Percentiles rank a stretch among this genome's conserved stretches.
These are phyloP conservation scores for Drosophila lini DNA, from an alignment of 1,140 invertebrate genomes.

Conservation along the genomic window DNA sequence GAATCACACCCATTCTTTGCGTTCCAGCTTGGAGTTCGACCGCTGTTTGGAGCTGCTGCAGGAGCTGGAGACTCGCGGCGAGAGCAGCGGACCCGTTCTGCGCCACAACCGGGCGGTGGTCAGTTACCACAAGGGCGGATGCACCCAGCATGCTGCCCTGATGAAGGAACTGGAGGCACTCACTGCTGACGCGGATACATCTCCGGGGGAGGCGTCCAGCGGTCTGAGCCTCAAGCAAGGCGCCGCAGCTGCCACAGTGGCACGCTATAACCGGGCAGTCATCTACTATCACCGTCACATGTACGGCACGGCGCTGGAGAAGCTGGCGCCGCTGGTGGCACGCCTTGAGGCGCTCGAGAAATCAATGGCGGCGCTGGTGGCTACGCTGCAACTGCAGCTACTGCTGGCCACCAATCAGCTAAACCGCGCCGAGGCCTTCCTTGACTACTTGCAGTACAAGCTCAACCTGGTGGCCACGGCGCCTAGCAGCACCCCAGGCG, in stretches of 20 bases:
- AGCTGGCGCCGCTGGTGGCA: slow-evolving; percentile 90
- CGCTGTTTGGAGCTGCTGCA: slow-evolving; percentile 87
- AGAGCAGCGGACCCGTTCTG: slow-evolving; percentile 89
- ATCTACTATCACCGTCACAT: slow-evolving; percentile 92
- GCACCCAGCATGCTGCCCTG: slow-evolving; percentile 90
- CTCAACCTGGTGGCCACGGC: slow-evolving; percentile 61
- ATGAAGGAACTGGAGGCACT: slow-evolving; percentile 86
- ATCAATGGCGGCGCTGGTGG: slow-evolving; percentile 84
- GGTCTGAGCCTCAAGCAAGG: slow-evolving; percentile 55
- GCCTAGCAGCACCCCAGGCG: slow-evolving; percentile 71
- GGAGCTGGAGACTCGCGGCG: slow-evolving; percentile 86
- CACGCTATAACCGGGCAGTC: slow-evolving; percentile 93
- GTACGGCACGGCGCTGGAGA: slow-evolving; percentile 89
- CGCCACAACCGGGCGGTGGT: slow-evolving; percentile 90
- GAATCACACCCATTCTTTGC: neutral
- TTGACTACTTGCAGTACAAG: slow-evolving; percentile 73
- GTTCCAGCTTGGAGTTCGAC: slow-evolving; percentile 84
- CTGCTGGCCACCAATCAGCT: slow-evolving; percentile 77
- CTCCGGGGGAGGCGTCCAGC: slow-evolving; percentile 6
- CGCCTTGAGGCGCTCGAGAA: slow-evolving; percentile 91
- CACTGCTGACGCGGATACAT: slow-evolving; percentile 35
- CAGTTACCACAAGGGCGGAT: slow-evolving; percentile 89
- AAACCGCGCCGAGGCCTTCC: slow-evolving; percentile 74
- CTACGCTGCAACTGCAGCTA: slow-evolving; percentile 84
- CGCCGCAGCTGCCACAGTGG: slow-evolving; percentile 82